Percentiles rank a stretch among this genome's conserved stretches.
These are phyloP conservation scores for Prorops nasuta DNA, from an alignment of 1,140 invertebrate genomes.

Conservation along the genomic window DNA sequence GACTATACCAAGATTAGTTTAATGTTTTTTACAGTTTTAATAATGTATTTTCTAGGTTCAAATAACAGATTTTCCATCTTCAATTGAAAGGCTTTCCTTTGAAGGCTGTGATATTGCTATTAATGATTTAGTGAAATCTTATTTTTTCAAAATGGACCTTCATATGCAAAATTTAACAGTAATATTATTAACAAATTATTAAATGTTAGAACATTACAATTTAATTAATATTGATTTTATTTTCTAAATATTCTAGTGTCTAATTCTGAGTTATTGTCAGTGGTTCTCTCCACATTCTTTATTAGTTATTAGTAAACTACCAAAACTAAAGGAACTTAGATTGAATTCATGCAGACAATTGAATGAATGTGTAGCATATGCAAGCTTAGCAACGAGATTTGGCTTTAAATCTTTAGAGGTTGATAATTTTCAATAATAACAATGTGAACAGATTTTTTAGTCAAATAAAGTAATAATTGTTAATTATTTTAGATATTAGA, in stretches of 20 bases:
- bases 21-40: constrained; percentile 7
- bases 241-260: constrained; percentile 51
- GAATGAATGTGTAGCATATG: constrained; percentile 72
- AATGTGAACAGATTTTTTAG: not conserved
- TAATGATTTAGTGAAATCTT: constrained; percentile 56
- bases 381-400: constrained; percentile 69
- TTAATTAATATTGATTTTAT: not conserved
- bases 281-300: constrained; percentile 71
- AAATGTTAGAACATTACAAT: constrained; percentile 4
- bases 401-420: constrained; percentile 69
- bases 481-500: constrained; percentile 59
- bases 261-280: constrained; percentile 67
- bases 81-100: constrained; percentile 58
- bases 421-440: constrained; percentile 10
- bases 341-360: constrained; percentile 64
- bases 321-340: constrained; percentile 59
- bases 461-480: not conserved
- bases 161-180: constrained; percentile 61
- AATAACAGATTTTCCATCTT: constrained; percentile 59
- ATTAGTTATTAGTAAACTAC: constrained; percentile 69
- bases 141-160: constrained; percentile 60
- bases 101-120: constrained; percentile 58
- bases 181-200: constrained; percentile 21
- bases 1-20: not conserved
- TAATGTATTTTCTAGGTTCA: constrained; percentile 48